Base-by-base conservation (phyloP, 1,140 invertebrate species). In the Helicoverpa armigera region DNA sequence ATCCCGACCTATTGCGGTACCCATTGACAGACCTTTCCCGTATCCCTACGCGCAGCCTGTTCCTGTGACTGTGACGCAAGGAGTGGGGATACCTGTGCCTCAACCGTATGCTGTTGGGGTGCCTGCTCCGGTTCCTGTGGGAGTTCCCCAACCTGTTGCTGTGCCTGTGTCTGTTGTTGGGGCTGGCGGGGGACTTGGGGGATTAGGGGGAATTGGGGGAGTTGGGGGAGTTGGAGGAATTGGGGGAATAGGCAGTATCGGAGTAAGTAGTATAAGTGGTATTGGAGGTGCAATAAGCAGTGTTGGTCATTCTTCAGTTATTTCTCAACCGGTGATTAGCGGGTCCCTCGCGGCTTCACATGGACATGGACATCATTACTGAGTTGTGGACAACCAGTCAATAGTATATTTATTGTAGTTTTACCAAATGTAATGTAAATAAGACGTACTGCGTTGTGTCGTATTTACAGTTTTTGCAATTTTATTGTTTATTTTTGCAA, bases 31-130 rank as follows among this genome's bases (percentile, higher is more conserved):
- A 48, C 93, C 94, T 0, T 89, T 91, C 31, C 89, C 93, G 9
- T 87, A 90, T 14, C 90, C 93, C 1, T 85, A 93, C 0, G 86
- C 92, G 18, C 92, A 94, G 10, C 92, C 94, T 0, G 91, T 94
- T 5, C 94, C 93, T 10, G 91, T 94, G 0, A 91, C 90, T 0
- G 83, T 94, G 0, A 92, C 92, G 1, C 92, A 94, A 69, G 88
- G 90, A n/a, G 92, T 95, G 0, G 89, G 88, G 11, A 91, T 92
- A 7, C 93, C 92, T n/a, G 93, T 94, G 0, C 92, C 92, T 0
- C 92, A 92, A 56, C 92, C 93, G 7, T 93, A 93, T 50, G 82
- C 85, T 10, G 89, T 95, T 9, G 65, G 82, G 12, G 85, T 92
- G 7, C 92, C 92, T 1, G 87, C 89, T n/a, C 86, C 94, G 0